These are phyloP conservation scores for Dromaius novaehollandiae DNA, from an alignment of 2,113 vertebrate genomes.

Conservation along the genomic window DNA sequence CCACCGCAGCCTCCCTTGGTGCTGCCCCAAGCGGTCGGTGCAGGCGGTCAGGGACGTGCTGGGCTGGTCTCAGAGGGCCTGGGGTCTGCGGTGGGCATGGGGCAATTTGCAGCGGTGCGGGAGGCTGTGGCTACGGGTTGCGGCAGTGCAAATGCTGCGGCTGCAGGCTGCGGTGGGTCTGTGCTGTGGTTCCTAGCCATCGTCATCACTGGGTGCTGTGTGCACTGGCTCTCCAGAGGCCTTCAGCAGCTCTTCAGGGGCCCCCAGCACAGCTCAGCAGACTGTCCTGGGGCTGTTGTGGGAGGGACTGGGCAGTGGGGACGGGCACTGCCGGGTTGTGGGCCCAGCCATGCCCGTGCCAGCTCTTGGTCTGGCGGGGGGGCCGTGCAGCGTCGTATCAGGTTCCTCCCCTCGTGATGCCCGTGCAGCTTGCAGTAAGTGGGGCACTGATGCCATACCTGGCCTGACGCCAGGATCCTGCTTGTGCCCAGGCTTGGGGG, in stretches of 20 bases:
- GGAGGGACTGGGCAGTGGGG: background rate
- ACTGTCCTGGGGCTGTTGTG: background rate
- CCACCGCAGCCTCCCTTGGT: no score
- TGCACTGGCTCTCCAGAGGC: no score
- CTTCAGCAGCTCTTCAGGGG: background rate
- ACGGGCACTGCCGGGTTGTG: no score
- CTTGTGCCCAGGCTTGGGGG: background rate
- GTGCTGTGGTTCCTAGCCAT: background rate
- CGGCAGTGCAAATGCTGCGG: background rate
- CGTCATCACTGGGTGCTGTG: no score
- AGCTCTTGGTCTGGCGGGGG: background rate
- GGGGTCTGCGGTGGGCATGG: background rate
- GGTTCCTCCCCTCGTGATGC: background rate
- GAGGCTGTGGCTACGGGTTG: background rate
- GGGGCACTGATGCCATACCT: slow-evolving; percentile 43
- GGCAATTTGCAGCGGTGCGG: background rate
- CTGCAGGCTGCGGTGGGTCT: background rate
- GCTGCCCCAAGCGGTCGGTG: no score
- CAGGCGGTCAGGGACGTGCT: background rate
- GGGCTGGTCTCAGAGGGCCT: no score
- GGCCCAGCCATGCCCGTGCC: background rate
- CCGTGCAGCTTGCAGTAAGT: slow-evolving; percentile 35
- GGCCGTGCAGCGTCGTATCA: background rate
- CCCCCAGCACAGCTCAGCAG: background rate
- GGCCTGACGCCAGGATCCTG: background rate